phyloP scores from a whole-genome alignment of 2,888 invertebrate species.

The Caradrina clavipalpis region DNA sequence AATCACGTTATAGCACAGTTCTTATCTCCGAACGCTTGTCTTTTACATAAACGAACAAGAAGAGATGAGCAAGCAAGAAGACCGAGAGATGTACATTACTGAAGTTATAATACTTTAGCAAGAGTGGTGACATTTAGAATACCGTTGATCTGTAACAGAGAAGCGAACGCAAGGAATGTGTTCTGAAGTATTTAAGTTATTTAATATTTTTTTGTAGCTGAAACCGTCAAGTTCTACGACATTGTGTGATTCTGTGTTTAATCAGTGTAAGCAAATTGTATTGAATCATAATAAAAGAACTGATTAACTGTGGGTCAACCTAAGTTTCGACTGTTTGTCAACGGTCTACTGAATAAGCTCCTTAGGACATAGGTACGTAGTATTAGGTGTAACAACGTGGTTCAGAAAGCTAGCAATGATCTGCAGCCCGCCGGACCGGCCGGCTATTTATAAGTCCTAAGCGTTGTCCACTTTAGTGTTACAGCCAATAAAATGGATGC shows the following conservation, averaged over 20 bases:
- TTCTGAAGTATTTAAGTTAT: no score
- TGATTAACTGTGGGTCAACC: no score
- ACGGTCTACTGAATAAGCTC: neutral
- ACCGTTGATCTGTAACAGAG: no score
- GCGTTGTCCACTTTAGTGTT: constrained; percentile 40
- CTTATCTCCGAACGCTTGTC: neutral
- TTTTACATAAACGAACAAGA: neutral
- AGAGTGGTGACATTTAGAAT: no score
- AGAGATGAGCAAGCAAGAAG: neutral
- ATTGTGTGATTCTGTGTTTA: no score
- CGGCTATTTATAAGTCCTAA: constrained; percentile 51
- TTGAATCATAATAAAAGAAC: no score
- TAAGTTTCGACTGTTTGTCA: neutral
- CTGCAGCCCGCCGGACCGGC: constrained; percentile 29
- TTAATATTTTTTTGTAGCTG: no score
- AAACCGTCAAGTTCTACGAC: no score
- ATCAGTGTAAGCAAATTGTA: no score
- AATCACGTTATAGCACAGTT: neutral
- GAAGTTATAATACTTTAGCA: no score
- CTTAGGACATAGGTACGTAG: neutral
- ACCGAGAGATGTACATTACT: no score
- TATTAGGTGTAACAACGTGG: constrained; percentile 3
- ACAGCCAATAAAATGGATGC: constrained; percentile 45
- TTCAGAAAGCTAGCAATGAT: constrained; percentile 41
- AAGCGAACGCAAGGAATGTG: no score